phyloP scores from a whole-genome alignment of 2,888 invertebrate species.

The Tetragonula carbonaria region DNA sequence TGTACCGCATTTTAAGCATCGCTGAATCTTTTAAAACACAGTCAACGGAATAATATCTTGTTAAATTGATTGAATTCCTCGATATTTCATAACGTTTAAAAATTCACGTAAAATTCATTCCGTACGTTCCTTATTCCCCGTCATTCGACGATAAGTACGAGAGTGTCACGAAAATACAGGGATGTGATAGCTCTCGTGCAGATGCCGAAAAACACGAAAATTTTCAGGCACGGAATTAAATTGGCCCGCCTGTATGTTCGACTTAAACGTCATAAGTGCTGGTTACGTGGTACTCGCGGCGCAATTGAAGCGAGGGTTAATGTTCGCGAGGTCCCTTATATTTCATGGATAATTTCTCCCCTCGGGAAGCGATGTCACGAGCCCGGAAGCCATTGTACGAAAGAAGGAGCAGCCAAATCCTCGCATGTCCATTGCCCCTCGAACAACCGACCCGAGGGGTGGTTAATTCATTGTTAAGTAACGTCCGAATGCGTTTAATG shows the following conservation, averaged over 20 bases:
- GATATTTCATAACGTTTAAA: neutral
- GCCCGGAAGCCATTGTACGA: constrained; percentile 72
- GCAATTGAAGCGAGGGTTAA: constrained; percentile 72
- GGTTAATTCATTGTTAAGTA: constrained; percentile 76
- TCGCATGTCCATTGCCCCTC: constrained; percentile 70
- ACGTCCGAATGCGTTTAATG: constrained; percentile 66
- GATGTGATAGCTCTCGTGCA: too few species aligned
- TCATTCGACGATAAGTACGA: neutral
- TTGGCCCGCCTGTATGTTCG: constrained; percentile 61
- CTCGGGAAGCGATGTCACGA: constrained; percentile 70
- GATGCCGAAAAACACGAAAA: neutral
- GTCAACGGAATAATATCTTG: neutral
- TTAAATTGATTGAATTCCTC: too few species aligned
- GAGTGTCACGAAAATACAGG: neutral
- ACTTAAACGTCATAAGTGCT: constrained; percentile 63
- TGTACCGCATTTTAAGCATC: neutral
- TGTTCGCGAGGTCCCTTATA: constrained; percentile 75
- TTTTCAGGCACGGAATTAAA: constrained; percentile 19
- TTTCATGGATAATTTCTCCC: constrained; percentile 79
- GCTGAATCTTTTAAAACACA: neutral
- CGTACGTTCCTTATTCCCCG: neutral
- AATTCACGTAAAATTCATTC: neutral
- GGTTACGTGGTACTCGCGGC: constrained; percentile 60
- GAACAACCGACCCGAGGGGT: constrained; percentile 64
- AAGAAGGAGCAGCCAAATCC: constrained; percentile 72